Evolutionary conservation across 2,888 invertebrate species (phyloP).

Genomic region (Pammene fasciana): DNA sequence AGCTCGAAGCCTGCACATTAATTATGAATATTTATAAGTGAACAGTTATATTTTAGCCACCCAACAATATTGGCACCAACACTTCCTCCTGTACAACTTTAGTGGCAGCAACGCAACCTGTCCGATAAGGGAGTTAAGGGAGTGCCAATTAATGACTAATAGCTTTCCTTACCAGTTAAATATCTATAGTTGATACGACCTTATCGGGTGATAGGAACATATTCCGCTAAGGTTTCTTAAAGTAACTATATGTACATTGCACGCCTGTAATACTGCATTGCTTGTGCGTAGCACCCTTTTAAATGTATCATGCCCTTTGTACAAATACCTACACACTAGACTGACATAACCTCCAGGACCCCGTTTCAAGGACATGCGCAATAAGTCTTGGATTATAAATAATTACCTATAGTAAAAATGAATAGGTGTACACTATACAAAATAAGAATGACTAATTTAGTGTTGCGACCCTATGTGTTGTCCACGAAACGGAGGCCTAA

Average conservation of each 20-base stretch:
- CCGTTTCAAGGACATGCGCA: not conserved
- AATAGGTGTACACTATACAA: not conserved
- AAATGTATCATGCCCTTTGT: not conserved
- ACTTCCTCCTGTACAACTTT: not conserved
- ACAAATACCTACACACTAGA: slow-evolving; percentile 1
- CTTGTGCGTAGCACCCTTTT: not conserved
- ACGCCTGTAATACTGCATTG: not conserved
- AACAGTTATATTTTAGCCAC: not conserved
- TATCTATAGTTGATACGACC: slow-evolving; percentile 2
- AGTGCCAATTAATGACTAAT: slow-evolving; percentile 14
- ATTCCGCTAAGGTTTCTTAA: slow-evolving; percentile 1
- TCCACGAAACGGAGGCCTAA: not conserved
- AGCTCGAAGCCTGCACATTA: not conserved
- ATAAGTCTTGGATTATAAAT: not conserved
- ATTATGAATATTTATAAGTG: slow-evolving; percentile 8
- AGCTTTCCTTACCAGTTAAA: slow-evolving; percentile 4
- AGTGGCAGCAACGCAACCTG: not conserved
- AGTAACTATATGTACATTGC: not conserved
- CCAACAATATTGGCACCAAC: slow-evolving; percentile 1
- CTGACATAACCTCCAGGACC: not conserved
- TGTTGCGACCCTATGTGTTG: not conserved
- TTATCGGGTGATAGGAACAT: not conserved
- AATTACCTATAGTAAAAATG: not conserved
- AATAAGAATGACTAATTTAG: not conserved
- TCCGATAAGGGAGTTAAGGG: not conserved